A percentile compares a stretch with the other conserved stretches of the same genome.
These are phyloP conservation scores for Schizotus pectinicornis DNA, from an alignment of 2,888 invertebrate species.

Conservation along the genomic window DNA sequence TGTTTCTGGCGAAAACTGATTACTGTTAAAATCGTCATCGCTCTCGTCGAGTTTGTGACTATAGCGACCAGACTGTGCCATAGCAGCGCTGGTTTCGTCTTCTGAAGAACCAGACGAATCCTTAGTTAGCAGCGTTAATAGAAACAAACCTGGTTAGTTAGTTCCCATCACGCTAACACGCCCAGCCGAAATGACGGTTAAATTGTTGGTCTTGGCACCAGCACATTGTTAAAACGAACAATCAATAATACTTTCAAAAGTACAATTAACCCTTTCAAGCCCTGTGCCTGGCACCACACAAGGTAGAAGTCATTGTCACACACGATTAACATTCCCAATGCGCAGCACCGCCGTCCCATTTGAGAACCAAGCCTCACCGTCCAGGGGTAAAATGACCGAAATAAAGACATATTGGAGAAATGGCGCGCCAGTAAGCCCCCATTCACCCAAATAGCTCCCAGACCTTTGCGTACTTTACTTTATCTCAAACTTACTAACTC, in stretches of 20 bases:
- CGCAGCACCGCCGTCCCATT: no score
- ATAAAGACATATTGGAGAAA: no score
- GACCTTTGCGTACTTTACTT: no score
- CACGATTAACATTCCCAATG: not conserved
- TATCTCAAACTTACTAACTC: no score
- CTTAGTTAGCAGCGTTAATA: conserved; percentile 49
- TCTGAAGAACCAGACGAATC: conserved; percentile 60
- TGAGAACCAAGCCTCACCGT: no score
- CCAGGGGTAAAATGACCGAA: no score
- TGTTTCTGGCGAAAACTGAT: conserved; percentile 55
- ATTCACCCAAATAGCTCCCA: no score
- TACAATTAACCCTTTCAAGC: conserved; percentile 38
- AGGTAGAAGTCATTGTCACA: conserved; percentile 30
- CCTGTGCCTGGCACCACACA: conserved; percentile 41
- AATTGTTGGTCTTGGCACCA: conserved; percentile 29
- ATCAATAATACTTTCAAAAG: conserved; percentile 47
- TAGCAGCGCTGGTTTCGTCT: conserved; percentile 55
- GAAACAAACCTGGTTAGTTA: conserved; percentile 17
- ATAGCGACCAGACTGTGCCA: conserved; percentile 51
- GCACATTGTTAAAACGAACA: conserved; percentile 38
- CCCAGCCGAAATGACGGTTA: conserved; percentile 11
- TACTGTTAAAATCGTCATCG: conserved; percentile 57
- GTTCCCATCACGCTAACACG: conserved; percentile 2
- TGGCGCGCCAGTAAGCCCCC: no score
- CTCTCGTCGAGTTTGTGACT: conserved; percentile 54